phyloP scores from a whole-genome alignment of 2,888 invertebrate genomes.

The Nematopogon swammerdamellus region DNA sequence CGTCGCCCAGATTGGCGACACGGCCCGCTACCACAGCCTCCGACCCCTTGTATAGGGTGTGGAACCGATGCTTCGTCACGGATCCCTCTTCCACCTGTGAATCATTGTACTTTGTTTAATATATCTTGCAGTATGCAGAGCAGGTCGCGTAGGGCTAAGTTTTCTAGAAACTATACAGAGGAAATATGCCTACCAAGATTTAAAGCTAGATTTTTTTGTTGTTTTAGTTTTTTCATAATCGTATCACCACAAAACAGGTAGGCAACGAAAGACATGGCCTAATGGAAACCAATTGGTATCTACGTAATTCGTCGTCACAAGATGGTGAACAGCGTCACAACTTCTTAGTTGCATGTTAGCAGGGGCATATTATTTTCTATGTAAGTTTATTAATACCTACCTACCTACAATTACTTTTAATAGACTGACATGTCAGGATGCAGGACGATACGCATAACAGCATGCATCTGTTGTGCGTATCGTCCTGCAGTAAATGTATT shows the following conservation, averaged over 20 bases:
- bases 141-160: not conserved
- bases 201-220: not conserved
- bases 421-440: not conserved
- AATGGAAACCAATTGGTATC: too few species aligned
- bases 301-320: too few species aligned
- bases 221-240: not conserved
- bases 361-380: too few species aligned
- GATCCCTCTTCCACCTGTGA: slow-evolving; percentile 38
- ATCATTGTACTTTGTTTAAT: not conserved
- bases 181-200: not conserved
- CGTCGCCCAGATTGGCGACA: slow-evolving; percentile 14
- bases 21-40: slow-evolving; percentile 63
- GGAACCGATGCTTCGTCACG: slow-evolving; percentile 53
- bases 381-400: too few species aligned
- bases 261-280: too few species aligned
- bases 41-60: slow-evolving; percentile 59
- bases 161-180: not conserved
- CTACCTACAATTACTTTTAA: too few species aligned
- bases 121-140: not conserved
- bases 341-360: too few species aligned
- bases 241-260: too few species aligned
- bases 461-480: slow-evolving; percentile 1
- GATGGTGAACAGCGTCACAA: too few species aligned
- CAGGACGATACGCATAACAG: not conserved
- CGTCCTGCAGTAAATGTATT: too few species aligned